A percentile compares a stretch with the other conserved stretches of the same genome.
Evolutionary conservation across 37 sponge, comb jelly and placozoan species (phyloP).

Genomic region (Ephydatia muelleri): DNA sequence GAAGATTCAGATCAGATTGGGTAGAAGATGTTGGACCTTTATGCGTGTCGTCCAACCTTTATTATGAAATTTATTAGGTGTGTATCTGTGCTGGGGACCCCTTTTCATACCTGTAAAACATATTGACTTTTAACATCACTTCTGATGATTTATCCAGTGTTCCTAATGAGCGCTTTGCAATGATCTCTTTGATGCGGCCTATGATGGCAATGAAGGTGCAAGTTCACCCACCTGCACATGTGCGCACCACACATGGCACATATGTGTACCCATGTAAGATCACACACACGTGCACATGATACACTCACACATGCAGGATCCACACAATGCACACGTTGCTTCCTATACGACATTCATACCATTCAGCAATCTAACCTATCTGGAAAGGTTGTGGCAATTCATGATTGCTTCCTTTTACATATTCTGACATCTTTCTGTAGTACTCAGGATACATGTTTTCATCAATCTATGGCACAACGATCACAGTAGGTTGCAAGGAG

Average conservation of each 20-base stretch:
- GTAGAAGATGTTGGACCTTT: constrained; percentile 12
- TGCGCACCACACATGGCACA: no score
- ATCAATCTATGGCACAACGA: constrained; percentile 25
- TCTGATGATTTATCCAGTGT: constrained; percentile 20
- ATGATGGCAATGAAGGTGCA: background rate
- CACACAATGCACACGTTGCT: background rate
- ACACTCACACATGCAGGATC: background rate
- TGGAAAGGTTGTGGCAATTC: constrained; percentile 81
- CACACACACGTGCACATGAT: no score
- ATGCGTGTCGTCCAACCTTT: constrained; percentile 80
- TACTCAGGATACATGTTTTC: constrained; percentile 73
- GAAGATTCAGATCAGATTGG: constrained; percentile 76
- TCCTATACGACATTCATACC: no score
- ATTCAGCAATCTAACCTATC: constrained; percentile 80
- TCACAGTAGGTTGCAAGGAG: background rate
- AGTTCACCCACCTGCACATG: no score
- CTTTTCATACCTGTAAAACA: constrained; percentile 66
- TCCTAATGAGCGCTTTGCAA: background rate
- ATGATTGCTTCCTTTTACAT: constrained; percentile 86
- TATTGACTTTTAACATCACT: constrained; percentile 34
- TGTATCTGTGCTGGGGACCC: background rate
- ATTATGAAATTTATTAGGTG: constrained; percentile 2
- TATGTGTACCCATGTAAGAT: no score
- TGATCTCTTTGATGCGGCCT: constrained; percentile 60
- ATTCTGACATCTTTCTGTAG: constrained; percentile 84